phyloP scores from a whole-genome alignment of 2,888 invertebrate species.

The Rotaria macrura region DNA sequence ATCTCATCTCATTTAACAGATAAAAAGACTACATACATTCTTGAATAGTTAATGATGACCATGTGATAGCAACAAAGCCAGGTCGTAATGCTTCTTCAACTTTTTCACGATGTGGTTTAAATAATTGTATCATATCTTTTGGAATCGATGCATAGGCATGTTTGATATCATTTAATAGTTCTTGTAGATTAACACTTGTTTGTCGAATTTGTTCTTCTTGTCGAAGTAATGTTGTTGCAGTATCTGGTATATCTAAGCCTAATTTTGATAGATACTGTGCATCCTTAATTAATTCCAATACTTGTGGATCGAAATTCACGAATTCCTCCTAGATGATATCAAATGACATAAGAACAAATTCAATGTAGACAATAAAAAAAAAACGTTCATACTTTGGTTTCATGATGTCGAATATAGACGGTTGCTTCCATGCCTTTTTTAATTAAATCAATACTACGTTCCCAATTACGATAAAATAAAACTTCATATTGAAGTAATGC shows the following conservation, averaged over 20 bases:
- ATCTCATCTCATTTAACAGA: conserved; percentile 56
- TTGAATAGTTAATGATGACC: conserved; percentile 59
- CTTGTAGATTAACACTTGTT: conserved; percentile 39
- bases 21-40: conserved; percentile 63
- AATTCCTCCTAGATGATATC: conserved; percentile 37
- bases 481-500: conserved; percentile 50
- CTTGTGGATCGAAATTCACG: conserved; percentile 50
- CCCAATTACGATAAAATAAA: conserved; percentile 49
- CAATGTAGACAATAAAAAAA: conserved; percentile 21
- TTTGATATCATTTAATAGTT: conserved; percentile 48
- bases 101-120: conserved; percentile 76
- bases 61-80: conserved; percentile 68
- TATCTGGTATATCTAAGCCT: conserved; percentile 47
- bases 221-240: conserved; percentile 43
- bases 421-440: conserved; percentile 46
- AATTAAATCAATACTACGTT: conserved; percentile 45
- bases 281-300: conserved; percentile 49
- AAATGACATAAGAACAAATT: not conserved
- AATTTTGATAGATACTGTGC: conserved; percentile 48
- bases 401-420: conserved; percentile 54
- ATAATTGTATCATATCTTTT: conserved; percentile 73
- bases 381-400: conserved; percentile 36
- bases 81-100: conserved; percentile 71
- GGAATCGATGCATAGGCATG: conserved; percentile 50
- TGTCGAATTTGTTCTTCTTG: conserved; percentile 42